Percentiles rank a stretch among this genome's conserved stretches.
These are phyloP conservation scores for Eupsilia transversa DNA, from an alignment of 2,888 invertebrate species.

Conservation along the genomic window DNA sequence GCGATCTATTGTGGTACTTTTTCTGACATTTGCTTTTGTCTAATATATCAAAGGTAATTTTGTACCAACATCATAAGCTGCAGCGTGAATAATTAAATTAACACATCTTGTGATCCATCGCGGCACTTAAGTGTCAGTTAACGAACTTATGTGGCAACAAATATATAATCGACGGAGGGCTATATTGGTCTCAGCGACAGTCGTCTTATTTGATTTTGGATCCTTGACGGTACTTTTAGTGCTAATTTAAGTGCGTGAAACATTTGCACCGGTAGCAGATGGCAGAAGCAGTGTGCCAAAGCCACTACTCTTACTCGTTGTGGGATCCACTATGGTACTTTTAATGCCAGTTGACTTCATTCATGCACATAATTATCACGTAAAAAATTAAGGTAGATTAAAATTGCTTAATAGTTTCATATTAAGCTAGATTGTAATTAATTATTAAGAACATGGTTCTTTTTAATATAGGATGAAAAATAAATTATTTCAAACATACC, in stretches of 20 bases:
- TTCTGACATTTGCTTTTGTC: conserved; percentile 13
- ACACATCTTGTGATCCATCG: not conserved
- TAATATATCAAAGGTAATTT: not conserved
- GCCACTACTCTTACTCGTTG: not conserved
- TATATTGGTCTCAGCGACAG: no score
- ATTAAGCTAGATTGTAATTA: not conserved
- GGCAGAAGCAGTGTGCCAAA: not conserved
- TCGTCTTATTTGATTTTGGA: not conserved
- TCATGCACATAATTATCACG: not conserved
- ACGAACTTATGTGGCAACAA: not conserved
- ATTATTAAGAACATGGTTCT: not conserved
- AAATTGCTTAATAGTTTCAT: not conserved
- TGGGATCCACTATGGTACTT: not conserved
- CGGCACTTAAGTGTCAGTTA: not conserved
- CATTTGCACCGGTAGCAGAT: no score
- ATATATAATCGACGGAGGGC: not conserved
- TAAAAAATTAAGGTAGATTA: not conserved
- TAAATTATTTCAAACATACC: conserved; percentile 79
- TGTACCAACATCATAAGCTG: not conserved
- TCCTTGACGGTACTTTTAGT: conserved; percentile 1
- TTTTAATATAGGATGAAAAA: not conserved
- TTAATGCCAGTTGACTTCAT: not conserved
- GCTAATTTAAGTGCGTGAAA: not conserved
- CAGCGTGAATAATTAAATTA: not conserved
- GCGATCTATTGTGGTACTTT: conserved; percentile 38